phyloP scores from a whole-genome alignment of 2,888 invertebrate genomes.

The Frankliniella intonsa region DNA sequence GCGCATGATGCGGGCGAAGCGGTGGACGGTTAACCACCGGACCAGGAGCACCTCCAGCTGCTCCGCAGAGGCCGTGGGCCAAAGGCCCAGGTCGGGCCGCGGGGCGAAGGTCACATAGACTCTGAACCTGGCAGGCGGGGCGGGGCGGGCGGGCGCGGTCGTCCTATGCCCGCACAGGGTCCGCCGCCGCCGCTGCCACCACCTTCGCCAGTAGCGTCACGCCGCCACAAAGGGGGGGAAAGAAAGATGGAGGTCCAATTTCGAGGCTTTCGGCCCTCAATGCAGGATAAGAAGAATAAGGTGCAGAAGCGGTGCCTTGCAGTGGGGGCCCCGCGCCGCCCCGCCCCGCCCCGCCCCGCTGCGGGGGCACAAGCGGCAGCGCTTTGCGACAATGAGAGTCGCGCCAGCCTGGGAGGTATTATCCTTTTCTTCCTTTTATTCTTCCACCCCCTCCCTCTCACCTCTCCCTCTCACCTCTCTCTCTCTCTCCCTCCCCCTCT shows the following conservation, averaged over 20 bases:
- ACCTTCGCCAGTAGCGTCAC: background rate
- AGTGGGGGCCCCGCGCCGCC: no score
- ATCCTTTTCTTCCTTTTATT: background rate
- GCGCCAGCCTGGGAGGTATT: background rate
- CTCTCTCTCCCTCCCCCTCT: no score
- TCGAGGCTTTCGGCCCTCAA: background rate
- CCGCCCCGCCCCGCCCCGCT: background rate
- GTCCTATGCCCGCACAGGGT: no score
- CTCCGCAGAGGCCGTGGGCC: no score
- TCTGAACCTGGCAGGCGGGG: no score
- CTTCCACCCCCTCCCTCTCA: background rate
- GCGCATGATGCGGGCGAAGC: background rate
- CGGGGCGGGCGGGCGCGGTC: no score
- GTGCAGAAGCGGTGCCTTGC: background rate
- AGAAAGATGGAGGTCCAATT: background rate
- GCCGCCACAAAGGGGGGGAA: background rate
- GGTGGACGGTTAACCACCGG: background rate
- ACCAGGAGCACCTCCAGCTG: no score
- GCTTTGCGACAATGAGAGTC: conserved; percentile 13
- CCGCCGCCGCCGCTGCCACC: no score
- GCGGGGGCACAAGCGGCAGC: conserved; percentile 11
- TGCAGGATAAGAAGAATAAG: conserved; percentile 10
- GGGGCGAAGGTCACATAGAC: no score
- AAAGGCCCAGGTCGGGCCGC: no score
- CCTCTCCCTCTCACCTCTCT: background rate